Base-by-base conservation (phyloP, 2,888 invertebrate species). In the Xestia c-nigrum region DNA sequence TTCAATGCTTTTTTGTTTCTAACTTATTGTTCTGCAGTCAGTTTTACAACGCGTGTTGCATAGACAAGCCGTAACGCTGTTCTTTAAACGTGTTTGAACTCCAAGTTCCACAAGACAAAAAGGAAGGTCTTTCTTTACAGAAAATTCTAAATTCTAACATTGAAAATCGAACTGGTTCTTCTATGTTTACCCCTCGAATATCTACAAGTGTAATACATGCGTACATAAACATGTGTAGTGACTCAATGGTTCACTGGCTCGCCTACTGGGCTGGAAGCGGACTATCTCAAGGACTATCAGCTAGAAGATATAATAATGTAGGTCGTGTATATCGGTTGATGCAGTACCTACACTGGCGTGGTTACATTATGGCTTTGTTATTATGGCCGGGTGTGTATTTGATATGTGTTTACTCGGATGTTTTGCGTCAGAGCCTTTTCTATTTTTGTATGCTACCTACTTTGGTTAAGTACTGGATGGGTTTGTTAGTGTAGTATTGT, bases 281-380 rank as follows among this genome's bases (percentile, higher is more conserved):
- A 73, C 65, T 81, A 84, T 82, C 86, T 89, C 82, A 85, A 88
- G 89, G 84, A 88, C 85, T 82, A 72, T 80, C 64, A 46, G 50
- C 63, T 46, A 21, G 12, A 55, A 81, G 77, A 72, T 77, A 66
- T 52, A 61, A 43, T 61, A 55, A 73, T 64, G 16, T 82, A 65
- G 64, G 61, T 71, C 40, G 52, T n/a, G 31, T n/a, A 67, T 38
- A 43, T 65, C 19, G 19, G 43, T 69, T 21, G 24, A 3, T 57
- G 78, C 47, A 14, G 19, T 24, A 70, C n/a, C n/a, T n/a, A n/a
- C 12, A 57, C 24, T 73, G 57, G 55, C 55, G 76, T 66, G 65
- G 31, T 19, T 52, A 66, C 5, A 16, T 31, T 31, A 46, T 52
- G 21, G 43, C 12, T 79, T 3, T 43, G 9, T 40, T 81, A n/a